phyloP scores from a whole-genome alignment of 1,140 invertebrate genomes.

The Brachystomella parvula region DNA sequence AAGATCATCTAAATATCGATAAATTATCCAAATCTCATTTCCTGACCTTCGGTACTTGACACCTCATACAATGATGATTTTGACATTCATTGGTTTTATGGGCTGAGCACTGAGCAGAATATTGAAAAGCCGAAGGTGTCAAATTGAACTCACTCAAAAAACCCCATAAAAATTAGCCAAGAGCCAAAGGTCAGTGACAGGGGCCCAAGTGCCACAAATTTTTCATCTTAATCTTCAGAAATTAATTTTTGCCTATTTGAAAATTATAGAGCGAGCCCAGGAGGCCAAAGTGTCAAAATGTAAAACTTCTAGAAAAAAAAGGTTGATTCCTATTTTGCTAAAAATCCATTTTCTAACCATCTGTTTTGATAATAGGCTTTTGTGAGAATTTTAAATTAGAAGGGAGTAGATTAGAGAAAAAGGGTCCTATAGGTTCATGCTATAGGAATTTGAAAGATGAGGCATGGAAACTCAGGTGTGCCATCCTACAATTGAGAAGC shows the following conservation, averaged over 20 bases:
- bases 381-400: not conserved
- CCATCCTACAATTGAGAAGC: not conserved
- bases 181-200: not conserved
- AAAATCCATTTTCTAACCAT: too few species aligned
- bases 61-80: not conserved
- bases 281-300: too few species aligned
- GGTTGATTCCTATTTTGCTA: too few species aligned
- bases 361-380: too few species aligned
- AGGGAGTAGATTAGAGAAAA: not conserved
- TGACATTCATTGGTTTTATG: not conserved
- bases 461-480: conserved; percentile 22
- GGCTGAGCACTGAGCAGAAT: not conserved
- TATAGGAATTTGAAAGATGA: not conserved
- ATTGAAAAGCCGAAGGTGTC: not conserved
- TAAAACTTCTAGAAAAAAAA: too few species aligned
- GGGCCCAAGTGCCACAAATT: not conserved
- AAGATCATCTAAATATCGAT: too few species aligned
- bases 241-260: too few species aligned
- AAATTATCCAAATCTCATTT: too few species aligned
- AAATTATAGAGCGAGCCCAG: too few species aligned
- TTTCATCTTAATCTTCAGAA: not conserved
- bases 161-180: too few species aligned
- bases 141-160: not conserved
- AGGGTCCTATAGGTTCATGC: too few species aligned
- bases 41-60: too few species aligned